A percentile compares a stretch with the other conserved stretches of the same genome.
These are phyloP conservation scores for Coboldia fuscipes DNA, from an alignment of 1,140 invertebrate species.

Conservation along the genomic window DNA sequence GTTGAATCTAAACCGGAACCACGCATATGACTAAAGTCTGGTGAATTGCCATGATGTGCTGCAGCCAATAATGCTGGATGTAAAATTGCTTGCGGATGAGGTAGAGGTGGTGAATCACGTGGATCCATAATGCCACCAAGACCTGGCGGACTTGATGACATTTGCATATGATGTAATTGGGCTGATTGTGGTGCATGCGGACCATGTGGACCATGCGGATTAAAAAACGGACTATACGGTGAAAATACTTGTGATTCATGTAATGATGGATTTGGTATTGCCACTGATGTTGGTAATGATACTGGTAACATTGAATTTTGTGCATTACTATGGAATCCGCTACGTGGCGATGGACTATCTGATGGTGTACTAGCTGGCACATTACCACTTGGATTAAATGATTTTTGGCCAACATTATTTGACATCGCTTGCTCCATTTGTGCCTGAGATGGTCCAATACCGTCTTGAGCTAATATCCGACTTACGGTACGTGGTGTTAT, in stretches of 20 bases:
- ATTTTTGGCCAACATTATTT: neutral
- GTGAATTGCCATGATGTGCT: slow-evolving; percentile 48
- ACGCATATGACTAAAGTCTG: slow-evolving; percentile 48
- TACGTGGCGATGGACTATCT: slow-evolving; percentile 44
- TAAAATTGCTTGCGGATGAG: slow-evolving; percentile 54
- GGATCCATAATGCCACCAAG: slow-evolving; percentile 39
- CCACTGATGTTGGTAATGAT: slow-evolving; percentile 78
- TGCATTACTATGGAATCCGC: slow-evolving; percentile 38
- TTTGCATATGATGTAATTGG: slow-evolving; percentile 24
- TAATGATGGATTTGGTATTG: slow-evolving; percentile 86
- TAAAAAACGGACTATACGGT: slow-evolving; percentile 71
- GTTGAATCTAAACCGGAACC: slow-evolving; percentile 48
- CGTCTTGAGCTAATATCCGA: slow-evolving; percentile 61
- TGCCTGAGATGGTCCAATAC: slow-evolving; percentile 36
- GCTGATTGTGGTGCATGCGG: slow-evolving; percentile 25
- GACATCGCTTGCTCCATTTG: slow-evolving; percentile 1
- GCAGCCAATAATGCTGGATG: slow-evolving; percentile 59
- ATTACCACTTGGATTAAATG: slow-evolving; percentile 10
- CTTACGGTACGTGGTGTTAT: slow-evolving; percentile 81
- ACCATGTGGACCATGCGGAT: slow-evolving; percentile 29
- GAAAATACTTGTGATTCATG: slow-evolving; percentile 89
- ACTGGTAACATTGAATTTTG: slow-evolving; percentile 42
- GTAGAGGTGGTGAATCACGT: slow-evolving; percentile 54
- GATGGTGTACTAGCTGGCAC: slow-evolving; percentile 17
- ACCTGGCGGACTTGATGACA: slow-evolving; percentile 28